These are phyloP conservation scores for Oryzaephilus surinamensis DNA, from an alignment of 1,140 invertebrate species.

Conservation along the genomic window DNA sequence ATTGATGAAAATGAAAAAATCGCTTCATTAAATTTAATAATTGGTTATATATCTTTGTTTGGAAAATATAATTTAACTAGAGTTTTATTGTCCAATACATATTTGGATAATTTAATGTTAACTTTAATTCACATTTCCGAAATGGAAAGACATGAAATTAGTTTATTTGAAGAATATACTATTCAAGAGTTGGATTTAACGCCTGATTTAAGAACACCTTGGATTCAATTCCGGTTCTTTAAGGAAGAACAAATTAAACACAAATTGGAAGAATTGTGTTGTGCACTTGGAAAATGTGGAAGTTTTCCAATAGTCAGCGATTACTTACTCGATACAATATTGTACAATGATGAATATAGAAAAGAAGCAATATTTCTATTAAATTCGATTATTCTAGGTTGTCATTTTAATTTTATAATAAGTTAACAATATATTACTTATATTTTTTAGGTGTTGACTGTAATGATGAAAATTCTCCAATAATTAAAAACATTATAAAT, in stretches of 20 bases:
- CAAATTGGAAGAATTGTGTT: conserved; percentile 40
- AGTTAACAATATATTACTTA: conserved; percentile 4
- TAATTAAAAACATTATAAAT: conserved; percentile 40
- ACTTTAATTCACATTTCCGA: conserved; percentile 44
- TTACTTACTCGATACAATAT: conserved; percentile 45
- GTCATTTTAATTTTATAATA: too few species aligned
- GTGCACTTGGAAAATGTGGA: conserved; percentile 41
- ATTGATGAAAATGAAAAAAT: conserved; percentile 47
- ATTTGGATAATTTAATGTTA: conserved; percentile 42
- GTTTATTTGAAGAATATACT: conserved; percentile 43
- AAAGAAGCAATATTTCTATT: conserved; percentile 45
- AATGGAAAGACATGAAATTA: conserved; percentile 40
- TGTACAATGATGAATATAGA: conserved; percentile 33
- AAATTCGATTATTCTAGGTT: conserved; percentile 43
- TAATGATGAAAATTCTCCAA: conserved; percentile 17
- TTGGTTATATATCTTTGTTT: conserved; percentile 49
- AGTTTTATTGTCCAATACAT: conserved; percentile 40
- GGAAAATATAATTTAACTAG: conserved; percentile 40
- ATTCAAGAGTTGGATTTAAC: conserved; percentile 33
- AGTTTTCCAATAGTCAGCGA: conserved; percentile 44
- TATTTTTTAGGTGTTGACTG: conserved; percentile 23
- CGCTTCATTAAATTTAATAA: conserved; percentile 43
- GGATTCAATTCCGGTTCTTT: conserved; percentile 47
- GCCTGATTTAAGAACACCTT: conserved; percentile 30
- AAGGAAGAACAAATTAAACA: conserved; percentile 32